Conservation (phyloP, 2,888 invertebrate genomes). For the Euclidia mi region DNA sequence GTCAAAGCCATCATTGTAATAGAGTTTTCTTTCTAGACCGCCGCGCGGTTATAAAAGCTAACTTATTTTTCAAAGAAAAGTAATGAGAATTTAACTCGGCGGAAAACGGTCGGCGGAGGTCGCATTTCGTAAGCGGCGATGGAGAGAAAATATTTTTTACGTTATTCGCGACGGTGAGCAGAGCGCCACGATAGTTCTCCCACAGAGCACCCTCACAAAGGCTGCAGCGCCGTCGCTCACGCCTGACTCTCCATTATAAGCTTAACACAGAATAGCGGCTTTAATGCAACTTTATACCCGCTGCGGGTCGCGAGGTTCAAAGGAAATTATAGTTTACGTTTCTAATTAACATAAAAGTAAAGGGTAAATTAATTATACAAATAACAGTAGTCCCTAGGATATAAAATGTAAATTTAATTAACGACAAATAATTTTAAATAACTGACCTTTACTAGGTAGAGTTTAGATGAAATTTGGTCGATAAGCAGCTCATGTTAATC, state of each 20-base stretch:
- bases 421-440: conserved; percentile 13
- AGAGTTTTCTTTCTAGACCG: conserved; percentile 81
- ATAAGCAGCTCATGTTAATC: conserved; percentile 56
- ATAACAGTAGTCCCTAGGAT: conserved; percentile 1
- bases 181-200: conserved; percentile 66
- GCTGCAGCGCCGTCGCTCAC: conserved; percentile 59
- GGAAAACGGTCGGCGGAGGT: conserved; percentile 80
- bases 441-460: conserved; percentile 9
- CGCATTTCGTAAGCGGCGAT: conserved; percentile 71
- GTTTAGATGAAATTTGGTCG: conserved; percentile 37
- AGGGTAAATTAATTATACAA: conserved; percentile 50
- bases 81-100: conserved; percentile 88
- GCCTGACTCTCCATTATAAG: conserved; percentile 74
- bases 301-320: conserved; percentile 64
- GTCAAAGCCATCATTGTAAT: conserved; percentile 84
- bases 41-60: conserved; percentile 82
- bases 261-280: conserved; percentile 74
- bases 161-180: conserved; percentile 72
- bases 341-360: conserved; percentile 72
- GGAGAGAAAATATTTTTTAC: conserved; percentile 82
- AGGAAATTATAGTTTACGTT: conserved; percentile 70
- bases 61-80: conserved; percentile 85
- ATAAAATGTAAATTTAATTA: background rate
- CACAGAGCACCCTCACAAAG: conserved; percentile 73
- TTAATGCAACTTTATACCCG: conserved; percentile 76